phyloP scores from a whole-genome alignment of 2,797 vertebrate species.

The Typhlichthys eigenmanni region DNA sequence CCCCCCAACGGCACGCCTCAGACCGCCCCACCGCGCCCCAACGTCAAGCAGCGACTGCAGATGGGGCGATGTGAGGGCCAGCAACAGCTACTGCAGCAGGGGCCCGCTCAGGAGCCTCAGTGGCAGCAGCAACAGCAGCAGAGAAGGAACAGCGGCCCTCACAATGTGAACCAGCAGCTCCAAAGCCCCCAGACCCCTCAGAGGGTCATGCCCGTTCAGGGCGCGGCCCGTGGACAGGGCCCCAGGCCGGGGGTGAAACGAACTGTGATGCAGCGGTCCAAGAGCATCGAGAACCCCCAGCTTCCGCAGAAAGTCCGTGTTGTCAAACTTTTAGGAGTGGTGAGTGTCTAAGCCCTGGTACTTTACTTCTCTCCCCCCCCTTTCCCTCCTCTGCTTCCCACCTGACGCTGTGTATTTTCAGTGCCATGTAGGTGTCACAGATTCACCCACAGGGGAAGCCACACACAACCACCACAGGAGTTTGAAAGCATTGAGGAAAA shows the following conservation, averaged over 20 bases:
- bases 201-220: constrained; percentile 54
- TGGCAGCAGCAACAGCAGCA: constrained; percentile 72
- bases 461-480: constrained; percentile 24
- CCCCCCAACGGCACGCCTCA: constrained; percentile 53
- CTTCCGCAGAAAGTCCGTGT: constrained; percentile 91
- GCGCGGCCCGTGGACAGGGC: constrained; percentile 43
- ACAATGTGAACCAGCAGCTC: constrained; percentile 67
- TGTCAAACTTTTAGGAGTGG: constrained; percentile 90
- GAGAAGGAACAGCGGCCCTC: constrained; percentile 69
- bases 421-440: constrained; percentile 35
- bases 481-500: constrained; percentile 54
- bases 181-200: constrained; percentile 44
- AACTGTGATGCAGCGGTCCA: constrained; percentile 93
- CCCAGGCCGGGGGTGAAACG: constrained; percentile 85
- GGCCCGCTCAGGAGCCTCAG: constrained; percentile 71
- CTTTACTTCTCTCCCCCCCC: neutral
- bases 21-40: constrained; percentile 42
- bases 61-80: constrained; percentile 53
- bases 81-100: constrained; percentile 52
- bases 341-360: constrained; percentile 71
- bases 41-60: constrained; percentile 71
- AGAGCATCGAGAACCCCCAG: constrained; percentile 80
- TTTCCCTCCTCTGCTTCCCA: constrained; percentile 9
- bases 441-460: constrained; percentile 44
- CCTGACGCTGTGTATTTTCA: constrained; percentile 15